A percentile compares a stretch with the other conserved stretches of the same genome.
These are phyloP conservation scores for Odontocerum albicorne DNA, from an alignment of 2,888 invertebrate genomes.

Conservation along the genomic window DNA sequence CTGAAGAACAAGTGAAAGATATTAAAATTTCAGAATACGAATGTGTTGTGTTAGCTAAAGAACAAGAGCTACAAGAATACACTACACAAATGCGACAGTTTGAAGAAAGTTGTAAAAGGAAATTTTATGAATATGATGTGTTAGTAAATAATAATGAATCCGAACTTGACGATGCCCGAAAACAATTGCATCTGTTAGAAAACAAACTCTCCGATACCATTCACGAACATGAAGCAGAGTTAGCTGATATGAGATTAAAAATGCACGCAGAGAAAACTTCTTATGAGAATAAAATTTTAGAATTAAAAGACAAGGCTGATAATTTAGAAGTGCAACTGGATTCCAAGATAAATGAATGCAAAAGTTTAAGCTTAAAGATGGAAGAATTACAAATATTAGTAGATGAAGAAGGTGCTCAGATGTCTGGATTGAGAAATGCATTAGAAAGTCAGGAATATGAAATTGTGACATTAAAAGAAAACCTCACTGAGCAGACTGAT, in stretches of 20 bases:
- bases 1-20: slow-evolving; percentile 45
- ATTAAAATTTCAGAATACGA: slow-evolving; percentile 44
- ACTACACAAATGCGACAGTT: slow-evolving; percentile 10
- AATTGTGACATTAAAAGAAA: slow-evolving; percentile 71
- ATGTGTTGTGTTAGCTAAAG: slow-evolving; percentile 40
- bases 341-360: slow-evolving; percentile 53
- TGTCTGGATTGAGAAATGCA: slow-evolving; percentile 60
- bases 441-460: slow-evolving; percentile 72
- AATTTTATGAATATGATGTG: slow-evolving; percentile 27
- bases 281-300: slow-evolving; percentile 40
- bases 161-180: slow-evolving; percentile 25
- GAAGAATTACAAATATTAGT: slow-evolving; percentile 56
- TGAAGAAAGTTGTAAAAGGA: slow-evolving; percentile 26
- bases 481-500: slow-evolving; percentile 61
- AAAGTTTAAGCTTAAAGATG: slow-evolving; percentile 54
- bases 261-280: slow-evolving; percentile 52
- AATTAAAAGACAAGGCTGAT: slow-evolving; percentile 42
- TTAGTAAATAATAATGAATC: slow-evolving; percentile 28
- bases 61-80: slow-evolving; percentile 29
- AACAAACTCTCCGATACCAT: slow-evolving; percentile 51
- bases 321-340: slow-evolving; percentile 46
- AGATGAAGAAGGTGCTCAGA: slow-evolving; percentile 58
- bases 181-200: slow-evolving; percentile 26
- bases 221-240: slow-evolving; percentile 57
- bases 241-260: slow-evolving; percentile 56